These are phyloP conservation scores for Scaptomyza flava DNA, from an alignment of 2,888 invertebrate genomes.

Conservation along the genomic window DNA sequence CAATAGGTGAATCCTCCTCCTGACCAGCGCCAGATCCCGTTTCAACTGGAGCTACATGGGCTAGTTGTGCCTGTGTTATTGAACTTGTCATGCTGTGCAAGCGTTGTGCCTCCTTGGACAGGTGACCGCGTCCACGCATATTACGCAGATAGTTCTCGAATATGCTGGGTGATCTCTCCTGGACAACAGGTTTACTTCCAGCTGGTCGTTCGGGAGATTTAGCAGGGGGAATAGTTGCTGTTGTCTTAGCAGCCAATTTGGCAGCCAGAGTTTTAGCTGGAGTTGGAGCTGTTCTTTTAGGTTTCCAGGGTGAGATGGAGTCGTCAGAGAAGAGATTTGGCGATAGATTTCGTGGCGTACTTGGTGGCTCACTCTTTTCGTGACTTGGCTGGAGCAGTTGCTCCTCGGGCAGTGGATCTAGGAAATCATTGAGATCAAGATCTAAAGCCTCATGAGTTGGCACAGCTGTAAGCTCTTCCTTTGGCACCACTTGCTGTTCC, in stretches of 20 bases:
- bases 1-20: slow-evolving; percentile 54
- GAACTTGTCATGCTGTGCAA: slow-evolving; percentile 40
- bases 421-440: slow-evolving; percentile 85
- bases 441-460: slow-evolving; percentile 41
- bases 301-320: slow-evolving; percentile 54
- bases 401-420: slow-evolving; percentile 85
- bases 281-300: neutral
- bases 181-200: neutral
- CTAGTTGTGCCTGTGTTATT: neutral
- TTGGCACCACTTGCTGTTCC: neutral
- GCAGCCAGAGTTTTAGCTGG: slow-evolving; percentile 46
- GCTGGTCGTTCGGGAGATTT: slow-evolving; percentile 43
- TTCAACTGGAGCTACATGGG: neutral
- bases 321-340: slow-evolving; percentile 77
- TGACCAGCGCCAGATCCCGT: neutral
- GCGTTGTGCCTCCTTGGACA: slow-evolving; percentile 51
- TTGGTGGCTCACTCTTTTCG: slow-evolving; percentile 13
- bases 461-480: slow-evolving; percentile 2
- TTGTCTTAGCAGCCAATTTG: slow-evolving; percentile 55
- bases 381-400: slow-evolving; percentile 33
- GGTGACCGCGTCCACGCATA: slow-evolving; percentile 63
- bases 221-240: neutral
- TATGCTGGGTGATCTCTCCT: slow-evolving; percentile 68
- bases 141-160: slow-evolving; percentile 73
- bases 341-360: slow-evolving; percentile 52